Evolutionary conservation across 1,140 invertebrate species (phyloP).

Genomic region (Ladona fulva): DNA sequence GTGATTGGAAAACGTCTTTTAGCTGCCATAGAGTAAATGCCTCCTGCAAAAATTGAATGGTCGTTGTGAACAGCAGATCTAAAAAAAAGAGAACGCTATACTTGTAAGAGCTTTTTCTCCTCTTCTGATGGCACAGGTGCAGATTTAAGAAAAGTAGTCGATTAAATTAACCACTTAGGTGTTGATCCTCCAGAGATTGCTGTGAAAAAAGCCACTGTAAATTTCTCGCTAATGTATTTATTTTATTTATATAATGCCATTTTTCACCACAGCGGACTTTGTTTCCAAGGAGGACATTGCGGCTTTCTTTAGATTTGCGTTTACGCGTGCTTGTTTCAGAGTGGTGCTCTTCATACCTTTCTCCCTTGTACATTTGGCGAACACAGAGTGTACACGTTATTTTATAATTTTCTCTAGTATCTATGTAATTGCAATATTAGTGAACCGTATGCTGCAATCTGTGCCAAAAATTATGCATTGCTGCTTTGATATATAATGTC

Average conservation of each 20-base stretch:
- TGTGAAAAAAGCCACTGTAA: not conserved
- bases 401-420: not conserved
- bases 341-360: not conserved
- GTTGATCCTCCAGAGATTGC: not conserved
- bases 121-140: not conserved
- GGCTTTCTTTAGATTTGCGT: not conserved
- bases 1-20: not conserved
- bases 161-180: not conserved
- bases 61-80: not conserved
- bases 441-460: not conserved
- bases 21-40: not conserved
- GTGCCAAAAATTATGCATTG: not conserved
- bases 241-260: conserved; percentile 6
- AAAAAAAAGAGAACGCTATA: not conserved
- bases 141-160: not conserved
- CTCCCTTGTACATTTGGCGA: too few species aligned
- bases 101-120: conserved; percentile 1
- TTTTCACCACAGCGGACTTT: not conserved
- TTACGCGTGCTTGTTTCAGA: not conserved
- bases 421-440: not conserved
- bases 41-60: not conserved
- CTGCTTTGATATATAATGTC: not conserved
- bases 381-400: not conserved
- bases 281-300: not conserved
- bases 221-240: not conserved